Base-by-base conservation (phyloP, 2,113 vertebrate species). In the Catharus bicknelli region DNA sequence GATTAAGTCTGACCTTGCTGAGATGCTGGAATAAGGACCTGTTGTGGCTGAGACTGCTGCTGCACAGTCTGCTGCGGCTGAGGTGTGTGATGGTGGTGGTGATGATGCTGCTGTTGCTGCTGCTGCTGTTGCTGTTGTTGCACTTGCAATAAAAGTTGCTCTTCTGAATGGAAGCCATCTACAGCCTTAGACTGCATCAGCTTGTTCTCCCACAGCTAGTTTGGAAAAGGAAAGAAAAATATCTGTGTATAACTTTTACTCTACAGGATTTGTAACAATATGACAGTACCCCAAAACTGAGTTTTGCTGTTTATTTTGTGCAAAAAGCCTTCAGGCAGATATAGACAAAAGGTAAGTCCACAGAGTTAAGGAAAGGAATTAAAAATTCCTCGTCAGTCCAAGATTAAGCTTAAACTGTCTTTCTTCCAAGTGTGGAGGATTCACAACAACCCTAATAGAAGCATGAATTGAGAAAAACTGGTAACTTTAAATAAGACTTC, bases 161-260 rank as follows among this genome's bases (percentile, higher is more conserved):
- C 99, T 94, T 99, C 99, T 6, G 99, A 98, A 86, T 99, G 99
- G 98, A 99, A 99, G 83, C 99, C 99, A 95, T 99, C 99, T 95
- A 99, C 99, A 38, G 99, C 99, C 95, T 99, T 99, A 15, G 99
- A 99, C 97, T 99, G 99, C 98, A 99, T 98, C 94, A 99, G 97
- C 84, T 99, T 99, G 97, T 97, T 99, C 97, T 99, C 99, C 99
- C 99, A 99, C 40, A 99, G 98, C 99, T 99, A 93, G 58, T 83
- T 86, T 36, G 83, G 94, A 95, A 90, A 77, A 78, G 32, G 86
- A 87, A 50, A 94, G 36, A 61, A 79, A 84, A 83, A 88, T 47
- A 53, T 40, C 42, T 29, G 21, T 69, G 30, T 67, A 30, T 1
- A 0, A 50, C 45, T 86, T 86, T 88, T 50, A 81, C 8, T 79